phyloP scores from a whole-genome alignment of 2,888 invertebrate genomes.

The Melikaiella ostensackeni region DNA sequence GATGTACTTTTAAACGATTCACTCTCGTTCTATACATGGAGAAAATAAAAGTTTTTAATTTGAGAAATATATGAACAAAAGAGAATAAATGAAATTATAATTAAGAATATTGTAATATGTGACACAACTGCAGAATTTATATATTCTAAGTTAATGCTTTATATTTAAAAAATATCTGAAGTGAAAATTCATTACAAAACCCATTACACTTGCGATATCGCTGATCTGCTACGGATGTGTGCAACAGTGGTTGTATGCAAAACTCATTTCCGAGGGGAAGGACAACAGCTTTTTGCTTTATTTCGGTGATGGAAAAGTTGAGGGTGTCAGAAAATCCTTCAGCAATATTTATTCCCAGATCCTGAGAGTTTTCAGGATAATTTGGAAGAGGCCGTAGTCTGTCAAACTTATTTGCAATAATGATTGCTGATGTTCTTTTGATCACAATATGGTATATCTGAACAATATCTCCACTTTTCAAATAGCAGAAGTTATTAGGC shows the following conservation, averaged over 20 bases:
- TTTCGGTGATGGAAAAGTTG: not conserved
- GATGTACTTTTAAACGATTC: too few species aligned
- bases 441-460: slow-evolving; percentile 29
- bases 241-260: not conserved
- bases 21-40: too few species aligned
- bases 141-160: too few species aligned
- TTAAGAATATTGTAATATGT: too few species aligned
- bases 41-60: too few species aligned
- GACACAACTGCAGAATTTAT: too few species aligned
- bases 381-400: slow-evolving; percentile 9
- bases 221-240: not conserved
- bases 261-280: not conserved
- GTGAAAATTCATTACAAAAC: too few species aligned
- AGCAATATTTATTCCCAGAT: slow-evolving; percentile 10
- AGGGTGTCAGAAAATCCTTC: not conserved
- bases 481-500: slow-evolving; percentile 45
- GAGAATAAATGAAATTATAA: too few species aligned
- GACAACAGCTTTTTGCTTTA: not conserved
- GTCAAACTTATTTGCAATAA: slow-evolving; percentile 31
- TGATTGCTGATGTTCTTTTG: not conserved
- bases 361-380: slow-evolving; percentile 42
- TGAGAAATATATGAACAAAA: too few species aligned
- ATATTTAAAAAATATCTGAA: too few species aligned
- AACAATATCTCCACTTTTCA: slow-evolving; percentile 35
- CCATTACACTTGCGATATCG: not conserved